phyloP scores from a whole-genome alignment of 2,113 vertebrate genomes.

The Takifugu flavidus region DNA sequence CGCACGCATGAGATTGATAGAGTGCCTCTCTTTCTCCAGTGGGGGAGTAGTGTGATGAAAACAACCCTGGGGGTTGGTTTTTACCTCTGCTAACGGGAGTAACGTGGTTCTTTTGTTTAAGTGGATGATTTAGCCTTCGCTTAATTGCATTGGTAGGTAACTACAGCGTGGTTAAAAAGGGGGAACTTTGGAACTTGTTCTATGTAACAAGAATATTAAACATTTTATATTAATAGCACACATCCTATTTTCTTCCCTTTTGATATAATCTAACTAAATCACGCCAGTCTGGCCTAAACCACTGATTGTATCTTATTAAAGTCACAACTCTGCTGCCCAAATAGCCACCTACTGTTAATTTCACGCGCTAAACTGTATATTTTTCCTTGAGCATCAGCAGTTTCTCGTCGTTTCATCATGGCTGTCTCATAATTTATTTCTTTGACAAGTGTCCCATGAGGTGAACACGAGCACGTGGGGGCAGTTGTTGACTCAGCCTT shows the following conservation, averaged over 20 bases:
- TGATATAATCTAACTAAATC: too few relatives aligned
- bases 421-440: constrained; percentile 52
- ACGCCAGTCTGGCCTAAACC: not conserved
- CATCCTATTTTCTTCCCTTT: too few relatives aligned
- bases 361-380: constrained; percentile 15
- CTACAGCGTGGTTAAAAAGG: too few relatives aligned
- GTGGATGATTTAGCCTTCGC: too few relatives aligned
- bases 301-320: constrained; percentile 14
- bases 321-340: constrained; percentile 23
- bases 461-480: constrained; percentile 27
- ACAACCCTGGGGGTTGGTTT: constrained; percentile 42
- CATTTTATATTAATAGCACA: too few relatives aligned
- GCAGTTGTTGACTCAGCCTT: constrained; percentile 53
- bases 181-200: too few relatives aligned
- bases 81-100: constrained; percentile 2
- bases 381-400: constrained; percentile 54
- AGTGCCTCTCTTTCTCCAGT: constrained; percentile 64
- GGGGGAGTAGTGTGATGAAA: constrained; percentile 50
- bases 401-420: constrained; percentile 25
- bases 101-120: constrained; percentile 17
- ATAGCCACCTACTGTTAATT: constrained; percentile 47
- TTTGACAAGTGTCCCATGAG: constrained; percentile 57
- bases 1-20: constrained; percentile 73
- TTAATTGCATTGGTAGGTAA: too few relatives aligned
- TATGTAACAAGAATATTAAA: too few relatives aligned